Conservation (phyloP, 2,113 vertebrate species). For the Burhinus bistriatus region DNA sequence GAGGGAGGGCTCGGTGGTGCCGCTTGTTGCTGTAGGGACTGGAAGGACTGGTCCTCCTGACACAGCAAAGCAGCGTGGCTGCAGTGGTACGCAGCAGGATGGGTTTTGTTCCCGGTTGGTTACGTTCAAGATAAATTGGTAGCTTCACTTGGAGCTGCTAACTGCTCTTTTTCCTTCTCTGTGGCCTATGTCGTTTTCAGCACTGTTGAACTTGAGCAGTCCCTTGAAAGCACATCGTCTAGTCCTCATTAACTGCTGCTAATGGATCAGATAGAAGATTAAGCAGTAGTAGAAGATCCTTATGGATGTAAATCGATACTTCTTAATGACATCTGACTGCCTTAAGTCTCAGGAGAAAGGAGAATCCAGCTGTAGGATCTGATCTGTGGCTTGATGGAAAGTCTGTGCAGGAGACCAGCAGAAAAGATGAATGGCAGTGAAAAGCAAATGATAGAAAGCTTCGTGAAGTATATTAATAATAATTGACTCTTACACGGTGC, state of each 20-base stretch:
- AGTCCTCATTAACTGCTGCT: neutral
- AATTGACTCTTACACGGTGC: neutral
- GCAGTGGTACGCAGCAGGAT: too few relatives aligned
- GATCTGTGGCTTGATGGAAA: neutral
- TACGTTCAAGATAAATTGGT: neutral
- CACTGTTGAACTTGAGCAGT: neutral
- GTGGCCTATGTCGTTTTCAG: neutral
- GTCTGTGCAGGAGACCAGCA: neutral
- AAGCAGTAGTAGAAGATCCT: neutral
- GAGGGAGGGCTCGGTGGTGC: neutral
- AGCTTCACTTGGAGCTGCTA: neutral
- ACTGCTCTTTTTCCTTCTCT: neutral
- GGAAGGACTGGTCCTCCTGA: neutral
- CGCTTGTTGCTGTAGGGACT: neutral
- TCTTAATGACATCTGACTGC: neutral
- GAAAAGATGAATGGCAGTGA: neutral
- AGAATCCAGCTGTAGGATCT: neutral
- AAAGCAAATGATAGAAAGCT: neutral
- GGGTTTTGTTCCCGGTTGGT: neutral
- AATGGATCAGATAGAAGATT: neutral
- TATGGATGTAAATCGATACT: neutral
- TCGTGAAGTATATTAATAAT: neutral
- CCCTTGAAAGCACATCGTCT: accelerated
- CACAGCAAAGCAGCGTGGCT: neutral
- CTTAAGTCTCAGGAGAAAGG: neutral